Base-by-base conservation (phyloP, 2,888 invertebrate genomes). In the Sesia apiformis region DNA sequence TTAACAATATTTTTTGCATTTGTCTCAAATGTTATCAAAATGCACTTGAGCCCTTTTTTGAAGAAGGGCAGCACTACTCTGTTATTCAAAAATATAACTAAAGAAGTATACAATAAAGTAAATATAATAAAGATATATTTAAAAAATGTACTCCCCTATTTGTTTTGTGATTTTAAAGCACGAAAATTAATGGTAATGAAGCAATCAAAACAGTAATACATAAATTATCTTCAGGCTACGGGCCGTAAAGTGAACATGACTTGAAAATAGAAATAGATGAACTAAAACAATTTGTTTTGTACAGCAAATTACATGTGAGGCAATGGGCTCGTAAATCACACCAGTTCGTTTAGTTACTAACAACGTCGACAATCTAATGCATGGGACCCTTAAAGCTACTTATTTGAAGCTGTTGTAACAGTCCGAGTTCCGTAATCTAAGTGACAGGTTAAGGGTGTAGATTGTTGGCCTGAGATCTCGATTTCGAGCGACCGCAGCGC, bases 291-390 rank as follows among this genome's bases (percentile, higher is more conserved):
- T 46, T 46, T 46, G 46, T 46, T 46, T 46, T 46, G 46, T 46
- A 63, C 62, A 59, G 70, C 62, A 74, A 73, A 74, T 74, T 72
- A 65, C 65, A 65, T 69, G 59, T 63, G 58, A 59, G 56, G 57
- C 63, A 65, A 62, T 60, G 58, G 62, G 61, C 61, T 70, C 67
- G 64, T 74, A 74, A 74, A 74, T 73, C 70, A 72, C 61, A 57
- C 56, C 39, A 61, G 57, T 58, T 58, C 61, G 60, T 63, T 63
- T 65, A 66, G 63, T 60, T 63, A n/a, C 46, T 46, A 46, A 46
- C 46, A 46, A 46, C 46, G 46, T 46, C 46, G 46, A 46, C 46
- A 46, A 46, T 61, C 63, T 64, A 66, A 68, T 63, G 58, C 59
- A 55, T 46, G 46, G 54, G 61, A 57, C 57, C 65, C 63, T 60